Evolutionary conservation across 2,888 invertebrate species (phyloP), one percentile per base, ranked within the genome.

Genomic region (Eulithis prunata): DNA sequence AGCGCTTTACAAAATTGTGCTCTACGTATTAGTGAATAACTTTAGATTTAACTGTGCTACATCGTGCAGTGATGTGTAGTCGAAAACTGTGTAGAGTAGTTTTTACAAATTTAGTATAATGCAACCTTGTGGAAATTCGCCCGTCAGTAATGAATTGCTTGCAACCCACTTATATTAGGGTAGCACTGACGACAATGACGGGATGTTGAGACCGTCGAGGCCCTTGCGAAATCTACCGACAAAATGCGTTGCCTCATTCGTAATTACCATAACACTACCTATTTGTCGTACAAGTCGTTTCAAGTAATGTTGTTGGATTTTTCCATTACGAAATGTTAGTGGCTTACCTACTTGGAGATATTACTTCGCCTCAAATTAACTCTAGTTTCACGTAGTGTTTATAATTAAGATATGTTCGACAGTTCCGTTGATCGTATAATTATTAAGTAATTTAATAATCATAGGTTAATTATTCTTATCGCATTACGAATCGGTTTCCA

Each of bases 121-220:
- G 21, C 2, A 21, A 73, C 75, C 73, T 76, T 74, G 72, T 66
- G 71, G 68, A 70, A 69, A 73, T 63, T 45, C 14, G 66, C 68
- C 74, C 70, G 75, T 75, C 60, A 71, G 70, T 72, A 73, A 75
- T 73, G 68, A 75, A 70, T 54, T 54, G 41, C 71, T 69, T 72
- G 68, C 60, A 62, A 62, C 58, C 64, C 51, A 58, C 61, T 64
- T 55, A 64, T 65, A 60, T 65, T 57, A 62, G 63, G 59, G 59
- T 45, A 59, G 21, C 53, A 51, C 64, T 68, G 65, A 53, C 53
- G 56, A 78, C 73, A 78, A 77, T 76, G 77, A 67, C 75, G 73
- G 79, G 78, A 78, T 78, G 74, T 79, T 68, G 73, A 57, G 58
- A 45, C 56, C 59, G 45, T 28, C 58, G 51, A 45, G 72, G 53